phyloP scores from a whole-genome alignment of 2,888 invertebrate genomes.

The Harpalus rubripes region DNA sequence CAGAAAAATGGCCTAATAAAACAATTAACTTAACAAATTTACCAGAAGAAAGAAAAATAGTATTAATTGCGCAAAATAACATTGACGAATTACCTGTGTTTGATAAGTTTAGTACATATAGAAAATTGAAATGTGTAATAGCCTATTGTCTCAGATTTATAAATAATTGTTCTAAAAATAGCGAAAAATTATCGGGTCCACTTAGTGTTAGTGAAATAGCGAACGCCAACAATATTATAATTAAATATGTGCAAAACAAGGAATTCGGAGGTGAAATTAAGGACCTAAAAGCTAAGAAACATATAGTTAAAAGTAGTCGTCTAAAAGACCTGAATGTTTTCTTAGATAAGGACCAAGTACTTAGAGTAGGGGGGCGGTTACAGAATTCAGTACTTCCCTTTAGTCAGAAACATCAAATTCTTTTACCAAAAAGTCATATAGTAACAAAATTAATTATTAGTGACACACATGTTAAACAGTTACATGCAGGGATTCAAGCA shows the following conservation, averaged over 20 bases:
- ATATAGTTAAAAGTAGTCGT: not conserved
- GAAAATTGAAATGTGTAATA: constrained; percentile 19
- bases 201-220: not conserved
- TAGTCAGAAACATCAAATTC: constrained; percentile 1
- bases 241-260: not conserved
- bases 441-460: constrained; percentile 8
- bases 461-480: not conserved
- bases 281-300: not conserved
- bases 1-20: not conserved
- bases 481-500: constrained; percentile 20
- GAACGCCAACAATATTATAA: not conserved
- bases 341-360: not conserved
- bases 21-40: constrained; percentile 2
- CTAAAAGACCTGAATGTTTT: constrained; percentile 14
- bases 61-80: not conserved
- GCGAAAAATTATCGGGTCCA: not conserved
- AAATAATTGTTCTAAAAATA: constrained; percentile 6
- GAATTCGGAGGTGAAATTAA: not conserved
- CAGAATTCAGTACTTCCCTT: not conserved
- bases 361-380: constrained; percentile 1
- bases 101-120: not conserved
- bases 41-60: constrained; percentile 24
- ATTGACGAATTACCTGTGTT: not conserved
- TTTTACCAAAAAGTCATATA: constrained; percentile 10
- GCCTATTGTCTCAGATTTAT: constrained; percentile 10